phyloP scores from a whole-genome alignment of 23 tunicate species.

The Clavelina lepadiformis region DNA sequence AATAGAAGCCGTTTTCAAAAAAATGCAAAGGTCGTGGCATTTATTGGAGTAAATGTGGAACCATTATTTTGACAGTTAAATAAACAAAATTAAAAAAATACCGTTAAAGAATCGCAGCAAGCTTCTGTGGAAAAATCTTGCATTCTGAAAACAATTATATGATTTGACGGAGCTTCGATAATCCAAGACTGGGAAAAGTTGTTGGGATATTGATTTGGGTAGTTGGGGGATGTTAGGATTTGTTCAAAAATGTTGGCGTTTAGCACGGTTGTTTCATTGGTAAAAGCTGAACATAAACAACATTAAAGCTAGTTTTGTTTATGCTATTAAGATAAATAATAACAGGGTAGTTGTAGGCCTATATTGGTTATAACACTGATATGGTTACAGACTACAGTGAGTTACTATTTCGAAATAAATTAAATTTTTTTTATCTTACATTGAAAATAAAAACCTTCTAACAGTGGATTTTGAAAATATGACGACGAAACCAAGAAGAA shows the following conservation, averaged over 20 bases:
- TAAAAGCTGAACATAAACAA: too few species aligned
- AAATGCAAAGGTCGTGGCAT: too few species aligned
- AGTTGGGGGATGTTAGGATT: background rate
- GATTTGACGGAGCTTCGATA: background rate
- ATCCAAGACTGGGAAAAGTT: background rate
- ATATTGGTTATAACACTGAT: background rate
- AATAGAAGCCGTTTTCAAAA: too few species aligned
- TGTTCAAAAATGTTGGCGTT: background rate
- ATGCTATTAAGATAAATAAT: too few species aligned
- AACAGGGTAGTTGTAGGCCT: too few species aligned
- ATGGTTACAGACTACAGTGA: background rate
- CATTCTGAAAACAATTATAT: background rate
- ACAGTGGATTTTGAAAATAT: too few species aligned
- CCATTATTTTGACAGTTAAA: too few species aligned
- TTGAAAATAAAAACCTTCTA: too few species aligned
- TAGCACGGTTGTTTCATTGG: background rate
- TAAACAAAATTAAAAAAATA: too few species aligned
- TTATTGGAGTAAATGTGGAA: too few species aligned
- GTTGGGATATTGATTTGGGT: background rate
- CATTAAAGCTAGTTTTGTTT: too few species aligned
- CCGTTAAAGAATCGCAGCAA: slow-evolving; percentile 2
- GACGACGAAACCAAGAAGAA: too few species aligned
- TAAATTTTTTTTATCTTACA: background rate
- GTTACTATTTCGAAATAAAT: background rate
- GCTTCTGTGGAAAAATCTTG: slow-evolving; percentile 5